Base-by-base conservation (phyloP, 2,113 vertebrate species). In the Ctenodactylus gundi region DNA sequence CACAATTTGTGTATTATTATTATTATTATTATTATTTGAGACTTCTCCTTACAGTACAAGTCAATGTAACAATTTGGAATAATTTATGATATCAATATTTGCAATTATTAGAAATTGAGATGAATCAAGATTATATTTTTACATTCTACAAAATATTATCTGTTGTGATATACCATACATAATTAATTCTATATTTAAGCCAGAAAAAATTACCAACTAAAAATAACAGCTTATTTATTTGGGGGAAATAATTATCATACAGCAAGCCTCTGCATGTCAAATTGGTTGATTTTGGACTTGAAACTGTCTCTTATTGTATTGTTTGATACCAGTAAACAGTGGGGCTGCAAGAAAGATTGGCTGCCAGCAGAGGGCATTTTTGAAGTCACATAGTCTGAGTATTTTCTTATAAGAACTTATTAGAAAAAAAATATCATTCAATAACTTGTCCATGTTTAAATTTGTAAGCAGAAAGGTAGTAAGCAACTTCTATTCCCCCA, bases 361-460 rank as follows among this genome's bases (percentile, higher is more conserved):
- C 87, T 97, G 90, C 51, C 83, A 97, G 95, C 85, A 93, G 97
- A 96, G 65, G 93, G 55, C 92, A 97, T 97, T 97, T 97, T 97
- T 95, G 98, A 98, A 97, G 95, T 98, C 94, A 97, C 94, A 97
- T 93, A 97, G 90, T 85, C 95, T 85, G 92, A 97, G 93, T 21
- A 58, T 91, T 97, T 96, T 95, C 84, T 95, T 97, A 96, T 98
- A 96, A 97, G 81, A 91, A 97, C 44, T 97, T 97, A 97, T 17
- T 93, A 96, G 83, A 55, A 97, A 96, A 96, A 96, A 97, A 96
- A 89, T 20, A 70, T 92, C 96, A 98, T 98, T 97, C 87, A 95
- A 53, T 95, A 92, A 97, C 95, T 80, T 0, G 0, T 91, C 77
- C 57, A 72, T 82, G 85, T 64, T 57, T 55, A 68, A 77, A 75